Percentiles rank a stretch among this genome's conserved stretches.
Evolutionary conservation across 2,113 vertebrate species (phyloP).

Genomic region (Scortum barcoo): DNA sequence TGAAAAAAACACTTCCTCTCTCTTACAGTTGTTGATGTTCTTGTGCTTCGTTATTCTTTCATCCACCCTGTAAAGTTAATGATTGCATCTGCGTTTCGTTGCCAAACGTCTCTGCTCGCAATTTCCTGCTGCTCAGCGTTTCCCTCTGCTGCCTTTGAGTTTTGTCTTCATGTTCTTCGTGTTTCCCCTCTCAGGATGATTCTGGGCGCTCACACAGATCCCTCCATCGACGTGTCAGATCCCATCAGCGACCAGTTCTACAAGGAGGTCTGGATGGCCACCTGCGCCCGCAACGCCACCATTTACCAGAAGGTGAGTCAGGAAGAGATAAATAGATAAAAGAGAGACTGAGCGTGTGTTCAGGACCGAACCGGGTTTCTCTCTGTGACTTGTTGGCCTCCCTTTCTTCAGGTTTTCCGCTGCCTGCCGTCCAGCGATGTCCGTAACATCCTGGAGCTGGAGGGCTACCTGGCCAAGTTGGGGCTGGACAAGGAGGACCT

Average conservation of each 20-base stretch:
- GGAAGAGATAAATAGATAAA: too few relatives aligned
- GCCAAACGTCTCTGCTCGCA: not conserved
- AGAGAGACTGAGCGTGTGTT: too few relatives aligned
- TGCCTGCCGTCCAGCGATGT: conserved; percentile 96
- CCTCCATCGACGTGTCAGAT: conserved; percentile 89
- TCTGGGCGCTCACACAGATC: conserved; percentile 86
- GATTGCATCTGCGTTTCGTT: not conserved
- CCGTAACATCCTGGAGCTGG: conserved; percentile 88
- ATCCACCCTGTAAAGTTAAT: not conserved
- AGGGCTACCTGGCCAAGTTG: conserved; percentile 87
- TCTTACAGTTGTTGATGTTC: not conserved
- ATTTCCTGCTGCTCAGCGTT: not conserved
- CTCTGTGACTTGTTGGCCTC: not conserved
- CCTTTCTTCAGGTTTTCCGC: conserved; percentile 90
- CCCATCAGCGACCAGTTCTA: conserved; percentile 96
- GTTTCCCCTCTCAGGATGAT: conserved; percentile 86
- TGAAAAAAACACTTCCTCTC: not conserved
- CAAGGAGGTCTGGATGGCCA: conserved; percentile 96
- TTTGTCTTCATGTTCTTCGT: not conserved
- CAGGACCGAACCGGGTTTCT: not conserved
- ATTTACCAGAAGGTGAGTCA: conserved; percentile 91
- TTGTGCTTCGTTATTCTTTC: not conserved
- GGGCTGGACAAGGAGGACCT: conserved; percentile 89
- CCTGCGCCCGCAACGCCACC: conserved; percentile 91
- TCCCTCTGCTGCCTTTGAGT: not conserved